Percentiles rank a stretch among this genome's conserved stretches.
Conservation (phyloP, 1,140 invertebrate species). For the Drosophila kepulauana region DNA sequence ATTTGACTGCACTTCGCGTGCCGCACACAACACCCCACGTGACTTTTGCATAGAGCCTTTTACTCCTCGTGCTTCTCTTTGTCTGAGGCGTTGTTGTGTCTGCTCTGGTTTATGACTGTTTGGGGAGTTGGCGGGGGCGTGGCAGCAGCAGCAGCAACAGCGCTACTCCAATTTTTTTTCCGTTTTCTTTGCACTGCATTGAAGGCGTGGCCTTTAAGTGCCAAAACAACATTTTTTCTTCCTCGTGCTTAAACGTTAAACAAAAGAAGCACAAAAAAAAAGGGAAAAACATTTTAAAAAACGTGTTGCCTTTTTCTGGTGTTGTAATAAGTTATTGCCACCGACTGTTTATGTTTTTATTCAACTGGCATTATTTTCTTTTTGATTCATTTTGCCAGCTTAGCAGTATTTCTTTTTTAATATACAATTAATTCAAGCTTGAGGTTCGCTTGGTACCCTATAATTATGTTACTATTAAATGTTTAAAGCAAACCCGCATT, state of each 20-base stretch:
- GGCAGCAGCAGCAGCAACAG: constrained; percentile 22
- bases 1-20: constrained; percentile 58
- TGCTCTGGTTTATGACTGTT: constrained; percentile 35
- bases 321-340: constrained; percentile 45
- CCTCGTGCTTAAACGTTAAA: not conserved
- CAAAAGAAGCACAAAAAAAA: not conserved
- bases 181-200: constrained; percentile 9
- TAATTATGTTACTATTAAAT: not conserved
- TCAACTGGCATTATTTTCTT: constrained; percentile 20
- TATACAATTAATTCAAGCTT: constrained; percentile 1
- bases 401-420: constrained; percentile 5
- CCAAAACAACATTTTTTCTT: constrained; percentile 44
- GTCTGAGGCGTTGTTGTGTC: constrained; percentile 47
- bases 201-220: constrained; percentile 62
- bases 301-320: constrained; percentile 32
- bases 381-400: constrained; percentile 1
- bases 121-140: constrained; percentile 26
- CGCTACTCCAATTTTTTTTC: constrained; percentile 19
- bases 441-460: constrained; percentile 12
- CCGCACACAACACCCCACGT: constrained; percentile 63
- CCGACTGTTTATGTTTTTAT: constrained; percentile 25
- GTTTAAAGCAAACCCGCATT: not conserved
- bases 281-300: not conserved
- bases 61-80: constrained; percentile 14
- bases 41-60: constrained; percentile 33